phyloP scores from a whole-genome alignment of 1,140 invertebrate species.

The Drosophila ananassae region DNA sequence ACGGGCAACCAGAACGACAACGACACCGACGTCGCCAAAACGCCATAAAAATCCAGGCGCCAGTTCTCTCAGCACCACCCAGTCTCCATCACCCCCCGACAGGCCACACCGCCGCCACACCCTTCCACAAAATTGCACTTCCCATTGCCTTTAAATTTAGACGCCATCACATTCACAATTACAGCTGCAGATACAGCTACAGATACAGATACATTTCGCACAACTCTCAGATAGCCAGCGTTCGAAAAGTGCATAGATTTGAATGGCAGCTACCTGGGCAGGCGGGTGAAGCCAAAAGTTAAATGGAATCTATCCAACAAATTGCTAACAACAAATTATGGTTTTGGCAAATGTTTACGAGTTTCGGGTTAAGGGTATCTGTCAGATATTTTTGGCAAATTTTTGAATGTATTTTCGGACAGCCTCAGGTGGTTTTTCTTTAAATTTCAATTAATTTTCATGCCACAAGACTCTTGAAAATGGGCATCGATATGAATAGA shows the following conservation, averaged over 20 bases:
- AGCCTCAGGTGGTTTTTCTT: constrained; percentile 42
- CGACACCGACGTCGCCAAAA: constrained; percentile 45
- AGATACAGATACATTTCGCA: constrained; percentile 29
- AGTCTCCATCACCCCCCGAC: too few species aligned
- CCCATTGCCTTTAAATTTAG: constrained; percentile 62
- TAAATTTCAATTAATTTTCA: constrained; percentile 46
- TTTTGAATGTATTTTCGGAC: constrained; percentile 27
- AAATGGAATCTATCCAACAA: constrained; percentile 58
- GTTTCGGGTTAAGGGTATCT: constrained; percentile 57
- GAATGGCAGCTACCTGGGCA: constrained; percentile 33
- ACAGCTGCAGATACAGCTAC: constrained; percentile 28
- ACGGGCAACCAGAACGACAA: constrained; percentile 15
- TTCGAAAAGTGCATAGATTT: constrained; percentile 22
- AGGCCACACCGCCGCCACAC: not conserved
- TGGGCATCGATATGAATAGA: not conserved
- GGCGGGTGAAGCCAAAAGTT: constrained; percentile 43
- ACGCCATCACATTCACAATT: constrained; percentile 30
- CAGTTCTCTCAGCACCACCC: constrained; percentile 23
- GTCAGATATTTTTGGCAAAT: constrained; percentile 47
- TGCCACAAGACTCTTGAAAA: not conserved
- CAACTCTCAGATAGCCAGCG: constrained; percentile 23
- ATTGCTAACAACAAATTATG: constrained; percentile 42
- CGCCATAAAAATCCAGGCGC: constrained; percentile 71
- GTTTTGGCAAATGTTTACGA: constrained; percentile 62
- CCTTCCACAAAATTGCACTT: not conserved